Conservation (phyloP, 2,113 vertebrate genomes). For the Oryzias javanicus region DNA sequence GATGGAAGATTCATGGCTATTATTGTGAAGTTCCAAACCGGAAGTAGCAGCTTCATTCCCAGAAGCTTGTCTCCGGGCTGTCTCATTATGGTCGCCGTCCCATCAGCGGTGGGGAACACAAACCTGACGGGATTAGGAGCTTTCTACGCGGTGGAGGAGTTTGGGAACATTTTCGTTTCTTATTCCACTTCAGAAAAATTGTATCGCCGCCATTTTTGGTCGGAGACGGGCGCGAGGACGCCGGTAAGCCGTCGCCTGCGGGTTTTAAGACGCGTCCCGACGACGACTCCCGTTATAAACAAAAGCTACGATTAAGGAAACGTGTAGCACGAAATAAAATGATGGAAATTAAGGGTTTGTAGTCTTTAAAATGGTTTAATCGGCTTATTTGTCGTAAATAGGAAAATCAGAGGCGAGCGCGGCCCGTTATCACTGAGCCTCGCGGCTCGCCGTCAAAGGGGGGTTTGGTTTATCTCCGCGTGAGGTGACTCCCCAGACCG, state of each 20-base stretch:
- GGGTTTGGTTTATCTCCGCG: background rate
- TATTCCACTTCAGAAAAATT: background rate
- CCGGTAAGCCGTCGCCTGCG: slow-evolving; percentile 4
- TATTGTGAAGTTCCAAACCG: slow-evolving; percentile 20
- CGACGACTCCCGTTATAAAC: slow-evolving; percentile 20
- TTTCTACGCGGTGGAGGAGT: slow-evolving; percentile 1
- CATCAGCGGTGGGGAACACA: slow-evolving; percentile 15
- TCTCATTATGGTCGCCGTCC: slow-evolving; percentile 9
- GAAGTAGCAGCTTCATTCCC: background rate
- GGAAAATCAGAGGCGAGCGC: background rate
- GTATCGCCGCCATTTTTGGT: background rate
- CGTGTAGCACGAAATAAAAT: background rate
- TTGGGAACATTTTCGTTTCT: background rate
- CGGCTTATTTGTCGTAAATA: background rate
- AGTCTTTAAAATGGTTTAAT: background rate
- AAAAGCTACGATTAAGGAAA: background rate
- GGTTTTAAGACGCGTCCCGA: background rate
- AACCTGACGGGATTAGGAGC: slow-evolving; percentile 38
- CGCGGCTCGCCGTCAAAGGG: slow-evolving; percentile 1
- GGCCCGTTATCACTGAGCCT: slow-evolving; percentile 2
- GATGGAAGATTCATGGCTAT: background rate
- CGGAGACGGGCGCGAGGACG: background rate
- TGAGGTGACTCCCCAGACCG: background rate
- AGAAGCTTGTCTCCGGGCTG: slow-evolving; percentile 1
- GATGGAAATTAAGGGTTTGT: background rate